Base-by-base conservation (phyloP, 2,888 invertebrate species). In the Toxonevra muliebris region DNA sequence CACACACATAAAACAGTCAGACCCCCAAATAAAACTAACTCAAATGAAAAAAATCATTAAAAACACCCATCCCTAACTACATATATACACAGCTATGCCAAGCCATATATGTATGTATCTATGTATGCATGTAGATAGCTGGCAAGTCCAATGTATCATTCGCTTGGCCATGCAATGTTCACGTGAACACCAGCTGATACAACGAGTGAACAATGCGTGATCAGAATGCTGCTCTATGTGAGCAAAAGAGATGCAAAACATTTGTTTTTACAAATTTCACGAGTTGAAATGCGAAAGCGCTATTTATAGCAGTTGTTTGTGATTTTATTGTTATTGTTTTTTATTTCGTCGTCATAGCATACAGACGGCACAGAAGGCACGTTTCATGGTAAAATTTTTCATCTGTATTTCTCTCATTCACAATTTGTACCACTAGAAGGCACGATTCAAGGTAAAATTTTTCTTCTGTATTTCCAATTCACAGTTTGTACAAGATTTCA, bases 111-210 rank as follows among this genome's bases (percentile, higher is more conserved):
- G 55, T 57, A 5, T 41, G 41, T 45, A 5, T 61, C 57, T 66
- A 13, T 66, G 40, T 50, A 45, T 52, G 50, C n/a, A 62, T 75
- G 40, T 59, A 17, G 1, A 41, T 66, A 63, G 69, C 65, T 68
- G 73, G 73, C 55, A 64, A 58, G 65, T 50, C 52, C 30, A 30
- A 30, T 30, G 48, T 48, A n/a, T 68, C 66, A 68, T 68, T 68
- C 70, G 72, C 60, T 55, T 73, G 69, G 71, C 65, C 78, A 77
- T 74, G 73, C 81, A 90, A 83, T 90, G 90, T 92, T 93, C 94
- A 94, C 94, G 93, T 94, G 94, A 89, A 89, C 90, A 86, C 85
- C 86, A 90, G 88, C 90, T 93, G 92, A 89, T 90, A 76, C 30
- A 84, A 85, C 85, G 87, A 87, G 85, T 85, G 84, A 78, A 78